Conservation (phyloP, 1,140 invertebrate genomes). For the Arctopsyche grandis region DNA sequence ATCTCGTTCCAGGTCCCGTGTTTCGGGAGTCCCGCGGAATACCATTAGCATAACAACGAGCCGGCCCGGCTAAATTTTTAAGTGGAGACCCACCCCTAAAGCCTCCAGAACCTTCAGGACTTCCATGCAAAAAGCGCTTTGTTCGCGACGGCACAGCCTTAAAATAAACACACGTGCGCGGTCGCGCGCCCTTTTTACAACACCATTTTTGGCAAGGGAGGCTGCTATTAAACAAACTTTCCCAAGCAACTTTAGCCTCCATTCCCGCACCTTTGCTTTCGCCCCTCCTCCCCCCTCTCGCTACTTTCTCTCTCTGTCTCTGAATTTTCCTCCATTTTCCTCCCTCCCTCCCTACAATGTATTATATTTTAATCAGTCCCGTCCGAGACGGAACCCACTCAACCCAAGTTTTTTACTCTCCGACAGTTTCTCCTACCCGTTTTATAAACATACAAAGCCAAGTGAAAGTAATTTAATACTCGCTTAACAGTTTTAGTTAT, state of each 20-base stretch:
- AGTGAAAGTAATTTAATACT: too few species aligned
- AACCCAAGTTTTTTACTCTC: too few species aligned
- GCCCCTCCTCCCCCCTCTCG: not conserved
- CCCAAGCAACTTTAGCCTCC: not conserved
- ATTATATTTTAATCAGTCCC: constrained; percentile 25
- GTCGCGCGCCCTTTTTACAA: not conserved
- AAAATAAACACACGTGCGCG: constrained; percentile 30
- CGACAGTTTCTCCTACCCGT: too few species aligned
- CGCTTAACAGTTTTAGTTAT: too few species aligned
- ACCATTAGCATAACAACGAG: constrained; percentile 36
- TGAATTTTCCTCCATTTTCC: too few species aligned
- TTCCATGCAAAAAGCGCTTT: constrained; percentile 12
- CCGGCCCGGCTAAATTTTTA: constrained; percentile 18
- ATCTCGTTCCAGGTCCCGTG: not conserved
- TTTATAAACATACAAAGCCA: too few species aligned
- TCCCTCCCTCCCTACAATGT: not conserved
- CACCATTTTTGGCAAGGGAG: not conserved
- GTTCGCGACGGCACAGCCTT: not conserved
- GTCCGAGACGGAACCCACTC: not conserved
- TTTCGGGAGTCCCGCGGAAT: not conserved
- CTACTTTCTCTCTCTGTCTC: not conserved
- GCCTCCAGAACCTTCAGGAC: not conserved
- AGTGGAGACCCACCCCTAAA: not conserved
- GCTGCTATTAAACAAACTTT: constrained; percentile 17
- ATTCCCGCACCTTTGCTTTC: too few species aligned